Conservation (phyloP, 2,888 invertebrate species). For the Fragum fragum region DNA sequence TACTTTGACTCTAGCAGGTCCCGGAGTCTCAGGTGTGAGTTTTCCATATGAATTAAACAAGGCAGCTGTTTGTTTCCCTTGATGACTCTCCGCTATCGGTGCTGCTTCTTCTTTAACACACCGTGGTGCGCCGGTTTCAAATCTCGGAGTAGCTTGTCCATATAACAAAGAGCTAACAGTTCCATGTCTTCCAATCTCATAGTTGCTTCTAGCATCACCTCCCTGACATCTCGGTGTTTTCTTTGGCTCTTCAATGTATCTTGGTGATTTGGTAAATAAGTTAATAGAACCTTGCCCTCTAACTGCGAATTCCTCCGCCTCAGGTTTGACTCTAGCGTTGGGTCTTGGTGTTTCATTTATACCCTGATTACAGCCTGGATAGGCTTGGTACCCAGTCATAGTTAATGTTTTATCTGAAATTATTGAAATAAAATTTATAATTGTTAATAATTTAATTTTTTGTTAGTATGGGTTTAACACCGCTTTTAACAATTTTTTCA, state of each 20-base stretch:
- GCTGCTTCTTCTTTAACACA: slow-evolving; percentile 78
- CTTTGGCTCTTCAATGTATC: slow-evolving; percentile 64
- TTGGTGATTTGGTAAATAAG: slow-evolving; percentile 72
- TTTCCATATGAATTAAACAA: slow-evolving; percentile 74
- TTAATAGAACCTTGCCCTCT: slow-evolving; percentile 77
- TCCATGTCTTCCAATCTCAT: slow-evolving; percentile 76
- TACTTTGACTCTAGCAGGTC: slow-evolving; percentile 70
- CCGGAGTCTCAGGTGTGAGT: slow-evolving; percentile 68
- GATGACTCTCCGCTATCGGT: slow-evolving; percentile 75
- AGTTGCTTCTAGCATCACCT: slow-evolving; percentile 72
- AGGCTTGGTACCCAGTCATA: slow-evolving; percentile 64
- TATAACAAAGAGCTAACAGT: slow-evolving; percentile 73
- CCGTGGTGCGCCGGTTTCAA: slow-evolving; percentile 69
- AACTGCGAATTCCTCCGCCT: slow-evolving; percentile 80
- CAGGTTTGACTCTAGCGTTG: slow-evolving; percentile 78
- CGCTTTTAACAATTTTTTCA: too few relatives aligned
- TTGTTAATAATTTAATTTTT: too few relatives aligned
- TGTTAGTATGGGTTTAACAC: too few relatives aligned
- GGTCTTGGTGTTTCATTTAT: slow-evolving; percentile 72
- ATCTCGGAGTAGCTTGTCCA: slow-evolving; percentile 74
- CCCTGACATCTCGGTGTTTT: slow-evolving; percentile 75
- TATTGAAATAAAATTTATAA: too few relatives aligned
- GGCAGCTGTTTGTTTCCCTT: slow-evolving; percentile 70
- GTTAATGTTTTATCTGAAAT: background rate
- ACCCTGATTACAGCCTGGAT: slow-evolving; percentile 78